Percentiles rank a stretch among this genome's conserved stretches.
Conservation (phyloP, 1,140 invertebrate genomes). For the Scylla paramamosain region DNA sequence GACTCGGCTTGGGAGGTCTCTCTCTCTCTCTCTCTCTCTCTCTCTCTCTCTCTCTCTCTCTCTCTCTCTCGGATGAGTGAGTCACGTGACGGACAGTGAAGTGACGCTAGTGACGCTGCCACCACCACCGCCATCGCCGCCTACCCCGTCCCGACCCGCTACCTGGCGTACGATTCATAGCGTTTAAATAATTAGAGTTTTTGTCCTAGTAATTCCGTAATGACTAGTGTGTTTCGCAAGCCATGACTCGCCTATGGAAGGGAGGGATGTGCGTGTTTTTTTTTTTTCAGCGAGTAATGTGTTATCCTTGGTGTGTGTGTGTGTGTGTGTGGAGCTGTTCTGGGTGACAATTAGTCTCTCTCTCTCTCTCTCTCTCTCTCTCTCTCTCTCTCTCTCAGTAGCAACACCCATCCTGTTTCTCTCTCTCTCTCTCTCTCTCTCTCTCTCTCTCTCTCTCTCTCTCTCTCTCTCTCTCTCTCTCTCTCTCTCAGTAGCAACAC, state of each 20-base stretch:
- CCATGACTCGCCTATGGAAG: background rate
- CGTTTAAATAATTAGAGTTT: background rate
- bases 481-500: background rate
- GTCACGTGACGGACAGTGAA: background rate
- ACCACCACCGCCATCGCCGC: background rate
- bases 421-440: background rate
- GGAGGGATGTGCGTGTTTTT: background rate
- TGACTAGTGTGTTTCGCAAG: background rate
- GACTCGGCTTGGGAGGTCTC: background rate
- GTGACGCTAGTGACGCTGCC: background rate
- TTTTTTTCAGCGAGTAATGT: background rate
- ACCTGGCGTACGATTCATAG: background rate
- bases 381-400: background rate
- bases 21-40: background rate
- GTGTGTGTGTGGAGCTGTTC: background rate
- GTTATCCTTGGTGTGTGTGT: background rate
- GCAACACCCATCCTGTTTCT: background rate
- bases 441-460: conserved; percentile 20
- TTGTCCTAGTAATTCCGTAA: background rate
- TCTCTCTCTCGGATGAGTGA: background rate
- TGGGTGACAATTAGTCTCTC: no score
- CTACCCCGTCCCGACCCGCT: background rate
- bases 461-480: conserved; percentile 4
- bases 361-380: no score
- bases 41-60: no score